These are phyloP conservation scores for Phycodurus eques DNA, from an alignment of 2,113 vertebrate genomes.

Conservation along the genomic window DNA sequence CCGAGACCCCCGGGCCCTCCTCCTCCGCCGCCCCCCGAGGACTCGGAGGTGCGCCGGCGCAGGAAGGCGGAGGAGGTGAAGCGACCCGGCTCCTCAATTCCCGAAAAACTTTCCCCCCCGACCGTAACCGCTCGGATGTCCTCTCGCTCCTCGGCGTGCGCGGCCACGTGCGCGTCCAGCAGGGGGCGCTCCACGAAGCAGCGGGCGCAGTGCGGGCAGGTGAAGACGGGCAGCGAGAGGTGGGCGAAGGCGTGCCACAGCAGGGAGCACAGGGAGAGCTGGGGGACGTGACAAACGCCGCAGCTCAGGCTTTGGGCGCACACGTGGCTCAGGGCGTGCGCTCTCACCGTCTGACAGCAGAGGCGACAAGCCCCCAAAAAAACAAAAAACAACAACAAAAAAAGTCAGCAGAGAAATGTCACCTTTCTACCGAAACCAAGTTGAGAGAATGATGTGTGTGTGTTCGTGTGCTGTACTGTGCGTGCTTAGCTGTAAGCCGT, in stretches of 20 bases:
- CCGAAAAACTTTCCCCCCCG: not conserved
- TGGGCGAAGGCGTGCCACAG: conserved; percentile 91
- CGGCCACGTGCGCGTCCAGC: conserved; percentile 85
- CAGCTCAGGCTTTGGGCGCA: conserved; percentile 84
- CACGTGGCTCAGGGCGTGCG: conserved; percentile 84
- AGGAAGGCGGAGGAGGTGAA: conserved; percentile 81
- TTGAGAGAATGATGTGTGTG: too few species aligned
- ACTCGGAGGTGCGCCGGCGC: conserved; percentile 78
- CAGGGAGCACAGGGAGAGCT: conserved; percentile 84
- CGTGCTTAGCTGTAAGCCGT: too few species aligned
- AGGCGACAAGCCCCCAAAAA: not conserved
- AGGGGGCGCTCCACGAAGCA: conserved; percentile 87
- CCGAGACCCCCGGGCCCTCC: conserved; percentile 8
- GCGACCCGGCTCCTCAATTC: conserved; percentile 61
- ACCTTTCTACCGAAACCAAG: too few species aligned
- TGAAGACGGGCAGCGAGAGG: conserved; percentile 83
- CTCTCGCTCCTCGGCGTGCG: conserved; percentile 72
- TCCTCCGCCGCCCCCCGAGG: not conserved
- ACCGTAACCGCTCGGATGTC: conserved; percentile 12
- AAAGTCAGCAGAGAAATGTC: too few species aligned
- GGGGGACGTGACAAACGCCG: conserved; percentile 81
- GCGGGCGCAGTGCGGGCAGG: conserved; percentile 85
- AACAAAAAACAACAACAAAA: not conserved
- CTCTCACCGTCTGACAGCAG: conserved; percentile 73
- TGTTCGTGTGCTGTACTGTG: too few species aligned